Conservation (phyloP, 2,113 vertebrate genomes). For the Holacanthus passer region DNA sequence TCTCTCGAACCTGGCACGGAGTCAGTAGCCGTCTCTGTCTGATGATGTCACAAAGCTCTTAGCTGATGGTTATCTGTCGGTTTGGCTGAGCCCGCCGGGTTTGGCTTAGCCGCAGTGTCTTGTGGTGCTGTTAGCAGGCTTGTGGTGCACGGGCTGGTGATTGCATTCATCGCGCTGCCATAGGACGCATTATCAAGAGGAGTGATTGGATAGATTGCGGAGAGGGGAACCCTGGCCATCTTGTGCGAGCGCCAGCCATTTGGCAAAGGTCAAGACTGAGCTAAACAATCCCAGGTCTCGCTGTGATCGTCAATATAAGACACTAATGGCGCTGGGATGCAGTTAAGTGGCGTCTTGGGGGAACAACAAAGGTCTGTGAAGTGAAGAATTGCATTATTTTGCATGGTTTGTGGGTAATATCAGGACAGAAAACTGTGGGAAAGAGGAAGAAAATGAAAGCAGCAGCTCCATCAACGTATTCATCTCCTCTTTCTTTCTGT, state of each 20-base stretch:
- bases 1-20: constrained; percentile 70
- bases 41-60: constrained; percentile 86
- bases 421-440: background rate
- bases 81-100: constrained; percentile 70
- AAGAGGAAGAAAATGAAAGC: background rate
- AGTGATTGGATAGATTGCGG: constrained; percentile 66
- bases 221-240: constrained; percentile 33
- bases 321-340: constrained; percentile 15
- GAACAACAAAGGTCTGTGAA: constrained; percentile 7
- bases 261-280: constrained; percentile 63
- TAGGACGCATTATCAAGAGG: constrained; percentile 64
- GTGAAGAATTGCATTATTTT: background rate
- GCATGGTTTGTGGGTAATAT: background rate
- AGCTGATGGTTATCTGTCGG: constrained; percentile 80
- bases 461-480: background rate
- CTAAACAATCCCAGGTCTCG: constrained; percentile 53
- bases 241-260: constrained; percentile 40
- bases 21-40: constrained; percentile 76
- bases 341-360: background rate
- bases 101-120: constrained; percentile 71
- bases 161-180: constrained; percentile 71
- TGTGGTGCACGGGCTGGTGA: constrained; percentile 68
- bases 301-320: constrained; percentile 16
- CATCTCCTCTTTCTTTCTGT: background rate
- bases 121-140: constrained; percentile 72